Evolutionary conservation across 2,797 vertebrate genomes (phyloP), one percentile per base, ranked within the genome.

Genomic region (Esox lucius): DNA sequence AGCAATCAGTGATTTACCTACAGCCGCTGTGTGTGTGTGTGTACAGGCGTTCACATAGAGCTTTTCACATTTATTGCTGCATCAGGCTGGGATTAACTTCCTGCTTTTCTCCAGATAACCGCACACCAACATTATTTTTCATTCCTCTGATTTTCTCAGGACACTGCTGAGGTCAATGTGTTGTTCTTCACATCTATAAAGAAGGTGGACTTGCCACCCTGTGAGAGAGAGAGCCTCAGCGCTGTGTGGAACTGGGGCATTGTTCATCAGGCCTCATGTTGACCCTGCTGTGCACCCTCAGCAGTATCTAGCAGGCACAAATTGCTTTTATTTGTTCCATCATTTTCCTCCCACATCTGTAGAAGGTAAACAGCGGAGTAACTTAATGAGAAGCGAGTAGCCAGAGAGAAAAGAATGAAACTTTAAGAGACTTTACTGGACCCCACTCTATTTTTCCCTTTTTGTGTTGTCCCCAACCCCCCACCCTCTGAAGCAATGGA

Each of bases 321-420:
- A 87, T 87, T 82, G 81, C 78, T 87, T 87, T 78, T 83, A 81
- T 85, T 89, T 88, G 82, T 87, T 86, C 88, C 79, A 49, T 74
- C 66, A 77, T 85, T 90, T 89, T 88, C 80, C 81, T 80, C 78
- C 70, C 68, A 79, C 82, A 83, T 87, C 77, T 86, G 76, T 81
- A 75, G 83, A 88, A 85, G 80, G 85, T 88, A 93, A 92, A 91
- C 88, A 91, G 81, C 84, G 77, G 77, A 79, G 83, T 80, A 87
- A 87, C 84, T 83, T 88, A 88, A 92, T 89, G 79, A 90, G 81
- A 86, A 90, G 90, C 90, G 84, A 86, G 86, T 84, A 81, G 83
- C 66, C 69, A 82, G 77, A 78, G 70, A 75, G 74, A 66, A 80
- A 74, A 77, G 84, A 61, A 87, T 85, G 80, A 82, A 81, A 87